Conservation (phyloP, 2,888 invertebrate genomes). For the Ochlodes sylvanus region DNA sequence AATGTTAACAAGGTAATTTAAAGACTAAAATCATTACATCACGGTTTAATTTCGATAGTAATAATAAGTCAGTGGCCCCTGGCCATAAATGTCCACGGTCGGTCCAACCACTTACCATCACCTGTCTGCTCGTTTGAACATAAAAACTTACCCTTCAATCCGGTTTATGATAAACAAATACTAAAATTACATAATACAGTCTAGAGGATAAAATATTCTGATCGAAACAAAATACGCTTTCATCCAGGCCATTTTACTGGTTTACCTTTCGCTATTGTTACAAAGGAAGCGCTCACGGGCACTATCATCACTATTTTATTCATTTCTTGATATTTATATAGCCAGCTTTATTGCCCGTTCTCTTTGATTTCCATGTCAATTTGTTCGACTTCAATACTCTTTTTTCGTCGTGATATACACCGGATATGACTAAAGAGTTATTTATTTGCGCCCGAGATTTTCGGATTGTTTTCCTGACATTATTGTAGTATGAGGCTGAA, state of each 20-base stretch:
- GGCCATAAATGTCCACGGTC: no score
- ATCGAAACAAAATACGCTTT: slow-evolving; percentile 13
- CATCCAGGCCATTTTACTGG: slow-evolving; percentile 5
- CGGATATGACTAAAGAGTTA: neutral
- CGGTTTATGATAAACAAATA: slow-evolving; percentile 1
- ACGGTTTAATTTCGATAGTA: no score
- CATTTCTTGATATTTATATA: slow-evolving; percentile 15
- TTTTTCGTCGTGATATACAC: neutral
- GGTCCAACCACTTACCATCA: neutral
- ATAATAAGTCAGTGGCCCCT: no score
- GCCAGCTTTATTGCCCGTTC: slow-evolving; percentile 5
- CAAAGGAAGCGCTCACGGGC: slow-evolving; percentile 6
- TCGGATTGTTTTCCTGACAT: neutral
- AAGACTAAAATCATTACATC: no score
- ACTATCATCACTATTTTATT: slow-evolving; percentile 12
- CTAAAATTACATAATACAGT: slow-evolving; percentile 1
- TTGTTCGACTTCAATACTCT: neutral
- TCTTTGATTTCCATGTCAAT: slow-evolving; percentile 14
- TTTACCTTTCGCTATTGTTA: slow-evolving; percentile 1
- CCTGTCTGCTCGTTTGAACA: neutral
- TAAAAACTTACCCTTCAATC: neutral
- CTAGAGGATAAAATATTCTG: slow-evolving; percentile 14
- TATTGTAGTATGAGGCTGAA: neutral
- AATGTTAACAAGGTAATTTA: no score
- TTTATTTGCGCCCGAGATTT: neutral